Conservation (phyloP, 2,113 vertebrate species). For the Speoplatyrhinus poulsoni region DNA sequence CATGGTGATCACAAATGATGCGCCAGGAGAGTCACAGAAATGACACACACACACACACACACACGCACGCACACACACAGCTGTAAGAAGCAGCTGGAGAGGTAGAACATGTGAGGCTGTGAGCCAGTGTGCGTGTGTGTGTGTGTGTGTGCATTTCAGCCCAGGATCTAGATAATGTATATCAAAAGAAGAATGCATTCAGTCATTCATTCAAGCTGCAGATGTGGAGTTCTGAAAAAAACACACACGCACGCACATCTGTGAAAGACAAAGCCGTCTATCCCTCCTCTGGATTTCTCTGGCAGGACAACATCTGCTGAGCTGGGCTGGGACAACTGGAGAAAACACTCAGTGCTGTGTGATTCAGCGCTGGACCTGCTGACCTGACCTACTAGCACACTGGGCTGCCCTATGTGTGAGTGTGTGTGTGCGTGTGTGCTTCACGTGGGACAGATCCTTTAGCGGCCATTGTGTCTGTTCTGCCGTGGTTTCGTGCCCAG, state of each 20-base stretch:
- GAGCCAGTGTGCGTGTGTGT: neutral
- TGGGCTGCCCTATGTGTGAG: neutral
- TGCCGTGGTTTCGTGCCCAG: neutral
- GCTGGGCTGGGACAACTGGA: too few species aligned
- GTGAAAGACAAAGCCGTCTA: conserved; percentile 7
- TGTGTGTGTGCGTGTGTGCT: neutral
- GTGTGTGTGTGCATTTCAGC: conserved; percentile 35
- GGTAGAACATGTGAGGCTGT: conserved; percentile 29
- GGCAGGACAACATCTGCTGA: too few species aligned
- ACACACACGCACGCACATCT: conserved; percentile 28
- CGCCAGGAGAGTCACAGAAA: conserved; percentile 19
- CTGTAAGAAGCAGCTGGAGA: conserved; percentile 67
- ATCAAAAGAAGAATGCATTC: neutral
- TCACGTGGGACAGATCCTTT: neutral
- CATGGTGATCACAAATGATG: conserved; percentile 26
- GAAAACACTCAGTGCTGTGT: too few species aligned
- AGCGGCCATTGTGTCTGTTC: too few species aligned
- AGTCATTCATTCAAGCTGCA: conserved; percentile 38
- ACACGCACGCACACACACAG: conserved; percentile 43
- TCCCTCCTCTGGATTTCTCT: too few species aligned
- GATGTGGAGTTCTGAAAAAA: conserved; percentile 39
- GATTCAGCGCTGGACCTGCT: too few species aligned
- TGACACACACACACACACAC: neutral
- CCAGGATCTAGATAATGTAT: too few species aligned
- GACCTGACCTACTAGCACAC: too few species aligned